Conservation (phyloP, 2,113 vertebrate species). For the Hypomesus transpacificus region DNA sequence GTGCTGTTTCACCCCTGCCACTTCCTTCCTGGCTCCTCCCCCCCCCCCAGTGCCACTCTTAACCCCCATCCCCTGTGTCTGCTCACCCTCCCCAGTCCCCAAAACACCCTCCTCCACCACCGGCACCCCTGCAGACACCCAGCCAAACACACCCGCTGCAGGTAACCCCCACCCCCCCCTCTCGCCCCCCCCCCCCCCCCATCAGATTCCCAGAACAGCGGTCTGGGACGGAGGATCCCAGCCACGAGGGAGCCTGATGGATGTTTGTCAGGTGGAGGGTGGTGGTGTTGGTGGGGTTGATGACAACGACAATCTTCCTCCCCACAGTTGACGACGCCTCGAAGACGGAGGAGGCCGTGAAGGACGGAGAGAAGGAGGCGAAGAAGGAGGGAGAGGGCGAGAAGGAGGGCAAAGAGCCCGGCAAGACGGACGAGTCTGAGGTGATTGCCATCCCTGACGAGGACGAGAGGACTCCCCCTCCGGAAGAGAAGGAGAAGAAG, state of each 20-base stretch:
- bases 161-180: constrained; percentile 7
- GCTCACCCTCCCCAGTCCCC: constrained; percentile 6
- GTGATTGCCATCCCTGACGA: constrained; percentile 75
- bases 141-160: constrained; percentile 78
- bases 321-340: constrained; percentile 57
- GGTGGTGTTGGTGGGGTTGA: background rate
- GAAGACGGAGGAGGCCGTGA: constrained; percentile 61
- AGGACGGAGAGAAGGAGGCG: constrained; percentile 65
- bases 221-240: background rate
- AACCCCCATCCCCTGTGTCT: background rate
- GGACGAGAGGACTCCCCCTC: constrained; percentile 56
- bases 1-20: background rate
- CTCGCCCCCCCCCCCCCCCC: background rate
- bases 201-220: background rate
- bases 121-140: constrained; percentile 79
- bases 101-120: constrained; percentile 30
- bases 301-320: background rate
- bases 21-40: background rate
- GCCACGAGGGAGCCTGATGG: background rate
- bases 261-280: background rate
- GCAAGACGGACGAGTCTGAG: constrained; percentile 51
- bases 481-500: constrained; percentile 74
- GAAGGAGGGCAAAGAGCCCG: constrained; percentile 62
- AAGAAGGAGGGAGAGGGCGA: constrained; percentile 67
- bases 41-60: constrained; percentile 39